A percentile compares a stretch with the other conserved stretches of the same genome.
Evolutionary conservation across 2,888 invertebrate genomes (phyloP).

Genomic region (Pedicia rivosa): DNA sequence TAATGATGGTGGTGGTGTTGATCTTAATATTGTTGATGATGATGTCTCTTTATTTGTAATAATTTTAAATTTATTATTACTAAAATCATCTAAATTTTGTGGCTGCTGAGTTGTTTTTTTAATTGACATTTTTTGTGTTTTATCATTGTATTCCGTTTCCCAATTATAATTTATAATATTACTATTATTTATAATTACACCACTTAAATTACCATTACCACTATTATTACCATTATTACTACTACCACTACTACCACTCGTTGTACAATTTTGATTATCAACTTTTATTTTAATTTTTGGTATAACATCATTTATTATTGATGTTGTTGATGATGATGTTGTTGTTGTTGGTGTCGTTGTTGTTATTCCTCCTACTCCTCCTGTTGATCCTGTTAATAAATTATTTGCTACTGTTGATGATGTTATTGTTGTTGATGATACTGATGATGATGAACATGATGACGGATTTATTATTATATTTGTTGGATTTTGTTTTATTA

Average conservation of each 20-base stretch:
- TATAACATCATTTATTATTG: slow-evolving; percentile 22
- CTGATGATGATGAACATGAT: too few relatives aligned
- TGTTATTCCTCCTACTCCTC: background rate
- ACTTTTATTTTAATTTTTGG: slow-evolving; percentile 30
- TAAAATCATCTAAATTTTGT: background rate
- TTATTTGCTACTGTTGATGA: slow-evolving; percentile 3
- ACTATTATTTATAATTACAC: slow-evolving; percentile 1
- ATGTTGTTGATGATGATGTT: too few relatives aligned
- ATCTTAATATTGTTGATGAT: slow-evolving; percentile 40
- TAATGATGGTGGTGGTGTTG: slow-evolving; percentile 32
- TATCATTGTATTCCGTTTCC: background rate
- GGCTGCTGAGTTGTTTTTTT: slow-evolving; percentile 1
- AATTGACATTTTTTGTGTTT: slow-evolving; percentile 3
- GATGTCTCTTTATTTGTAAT: slow-evolving; percentile 13
- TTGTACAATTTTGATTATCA: slow-evolving; percentile 15
- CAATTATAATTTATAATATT: slow-evolving; percentile 1
- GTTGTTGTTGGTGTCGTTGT: too few relatives aligned
- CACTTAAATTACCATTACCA: background rate
- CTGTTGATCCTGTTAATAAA: background rate
- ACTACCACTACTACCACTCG: slow-evolving; percentile 14
- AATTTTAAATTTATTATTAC: slow-evolving; percentile 2
- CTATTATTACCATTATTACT: slow-evolving; percentile 11
- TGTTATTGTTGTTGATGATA: too few relatives aligned
- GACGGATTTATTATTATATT: too few relatives aligned
- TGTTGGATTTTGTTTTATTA: too few relatives aligned